Evolutionary conservation across 2,888 invertebrate species (phyloP), one percentile per base, ranked within the genome.

Genomic region (Torymus auratus): DNA sequence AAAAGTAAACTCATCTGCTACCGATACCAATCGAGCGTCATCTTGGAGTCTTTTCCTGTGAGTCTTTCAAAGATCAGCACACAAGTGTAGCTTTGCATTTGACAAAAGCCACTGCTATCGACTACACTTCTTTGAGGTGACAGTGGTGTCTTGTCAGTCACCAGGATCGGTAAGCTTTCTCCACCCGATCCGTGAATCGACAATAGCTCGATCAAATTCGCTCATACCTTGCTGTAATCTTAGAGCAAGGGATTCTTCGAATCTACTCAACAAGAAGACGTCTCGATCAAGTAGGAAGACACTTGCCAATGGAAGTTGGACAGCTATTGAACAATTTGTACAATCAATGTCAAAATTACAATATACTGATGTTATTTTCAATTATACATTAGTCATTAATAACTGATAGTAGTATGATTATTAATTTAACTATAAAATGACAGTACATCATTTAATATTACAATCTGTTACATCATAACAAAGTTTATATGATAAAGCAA

Each of bases 101-200:
- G 81, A 75, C 78, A 76, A 67, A 73, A 79, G 88, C 87, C 84
- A 88, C 84, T 91, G 91, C 90, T 91, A 91, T 91, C 90, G 91
- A 79, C 85, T 87, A 85, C 84, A 83, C 78, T 87, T 85, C 61
- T 84, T 84, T 81, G 83, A 83, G 74, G 83, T 80, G 67, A 78
- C 53, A 76, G 83, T 85, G 83, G 84, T 88, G 86, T 88, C 87
- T 88, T 93, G 93, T 93, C 93, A 93, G 93, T 93, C 93, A 86
- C 93, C 93, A 86, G 93, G 93, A 88, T 93, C 93, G 86, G 91
- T 90, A 81, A 91, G 91, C 84, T 91, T 91, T 85, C 91, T 89
- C 91, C 91, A 91, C 78, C 90, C 91, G 85, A 91, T 89, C 86
- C 89, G 86, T 83, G 90, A 90, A 86, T 89, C 89, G 78, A 85